These are phyloP conservation scores for Rhagoletis zephyria DNA, from an alignment of 1,140 invertebrate species.

Conservation along the genomic window DNA sequence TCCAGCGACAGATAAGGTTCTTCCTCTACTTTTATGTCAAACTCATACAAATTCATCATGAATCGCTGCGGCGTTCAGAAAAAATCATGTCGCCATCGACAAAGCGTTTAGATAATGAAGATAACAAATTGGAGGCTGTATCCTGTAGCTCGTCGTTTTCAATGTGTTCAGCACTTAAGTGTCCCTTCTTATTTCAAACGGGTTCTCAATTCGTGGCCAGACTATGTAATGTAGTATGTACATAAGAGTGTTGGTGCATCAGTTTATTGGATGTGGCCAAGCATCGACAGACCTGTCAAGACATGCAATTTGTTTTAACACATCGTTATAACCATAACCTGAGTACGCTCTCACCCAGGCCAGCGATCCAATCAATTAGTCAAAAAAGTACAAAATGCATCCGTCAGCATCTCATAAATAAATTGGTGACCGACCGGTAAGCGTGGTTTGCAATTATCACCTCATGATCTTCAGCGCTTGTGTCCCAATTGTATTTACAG, in stretches of 20 bases:
- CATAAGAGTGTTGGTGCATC: background rate
- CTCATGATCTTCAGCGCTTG: conserved; percentile 51
- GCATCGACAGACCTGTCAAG: background rate
- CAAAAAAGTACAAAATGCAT: conserved; percentile 6
- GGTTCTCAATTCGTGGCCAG: too few species aligned
- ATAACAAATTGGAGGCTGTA: too few species aligned
- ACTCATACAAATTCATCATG: too few species aligned
- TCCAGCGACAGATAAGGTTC: too few species aligned
- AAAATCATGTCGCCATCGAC: too few species aligned
- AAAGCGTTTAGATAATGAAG: too few species aligned
- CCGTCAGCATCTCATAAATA: conserved; percentile 20
- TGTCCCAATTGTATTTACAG: background rate
- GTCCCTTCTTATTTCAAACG: too few species aligned
- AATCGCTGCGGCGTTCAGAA: too few species aligned
- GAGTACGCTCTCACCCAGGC: background rate
- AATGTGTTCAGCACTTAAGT: too few species aligned
- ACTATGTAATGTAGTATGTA: too few species aligned
- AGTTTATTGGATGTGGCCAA: background rate
- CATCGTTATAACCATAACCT: conserved; percentile 53
- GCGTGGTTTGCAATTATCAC: conserved; percentile 55
- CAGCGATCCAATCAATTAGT: conserved; percentile 22
- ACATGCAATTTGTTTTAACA: conserved; percentile 55
- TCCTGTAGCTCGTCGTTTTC: too few species aligned
- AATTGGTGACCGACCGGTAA: conserved; percentile 30
- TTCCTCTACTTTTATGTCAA: too few species aligned